A percentile compares a stretch with the other conserved stretches of the same genome.
Conservation (phyloP, 2,888 invertebrate species). For the Euproctis similis region DNA sequence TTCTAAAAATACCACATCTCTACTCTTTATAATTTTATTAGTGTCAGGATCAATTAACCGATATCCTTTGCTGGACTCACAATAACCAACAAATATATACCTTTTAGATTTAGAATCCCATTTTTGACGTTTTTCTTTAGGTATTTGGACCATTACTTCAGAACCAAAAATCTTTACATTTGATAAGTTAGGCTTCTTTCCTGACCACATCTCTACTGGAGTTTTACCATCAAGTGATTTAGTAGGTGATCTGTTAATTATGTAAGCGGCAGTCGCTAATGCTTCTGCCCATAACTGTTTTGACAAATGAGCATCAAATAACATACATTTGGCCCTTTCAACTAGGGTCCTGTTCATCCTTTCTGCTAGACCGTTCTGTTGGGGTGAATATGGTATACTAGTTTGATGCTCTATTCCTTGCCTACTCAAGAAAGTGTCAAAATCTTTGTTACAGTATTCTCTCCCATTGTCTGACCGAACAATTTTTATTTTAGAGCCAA, state of each 20-base stretch:
- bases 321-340: conserved; percentile 7
- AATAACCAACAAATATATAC: too few relatives aligned
- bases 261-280: conserved; percentile 1
- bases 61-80: conserved; percentile 3
- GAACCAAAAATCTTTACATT: too few relatives aligned
- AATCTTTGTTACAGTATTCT: conserved; percentile 10
- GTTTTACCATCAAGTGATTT: not conserved
- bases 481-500: conserved; percentile 9
- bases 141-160: too few relatives aligned
- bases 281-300: conserved; percentile 8
- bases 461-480: conserved; percentile 10
- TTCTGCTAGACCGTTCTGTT: too few relatives aligned
- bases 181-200: too few relatives aligned
- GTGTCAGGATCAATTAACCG: conserved; percentile 4
- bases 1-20: conserved; percentile 7
- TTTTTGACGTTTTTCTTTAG: too few relatives aligned
- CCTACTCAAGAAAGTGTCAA: conserved; percentile 6
- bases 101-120: too few relatives aligned
- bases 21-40: too few relatives aligned
- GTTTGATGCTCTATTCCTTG: conserved; percentile 9
- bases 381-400: conserved; percentile 10
- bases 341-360: conserved; percentile 11
- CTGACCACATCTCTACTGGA: not conserved
- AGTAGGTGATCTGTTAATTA: conserved; percentile 3
- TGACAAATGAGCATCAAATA: conserved; percentile 5